Evolutionary conservation across 2,797 vertebrate genomes (phyloP), one percentile per base, ranked within the genome.

Genomic region (Alfaro cultratus): DNA sequence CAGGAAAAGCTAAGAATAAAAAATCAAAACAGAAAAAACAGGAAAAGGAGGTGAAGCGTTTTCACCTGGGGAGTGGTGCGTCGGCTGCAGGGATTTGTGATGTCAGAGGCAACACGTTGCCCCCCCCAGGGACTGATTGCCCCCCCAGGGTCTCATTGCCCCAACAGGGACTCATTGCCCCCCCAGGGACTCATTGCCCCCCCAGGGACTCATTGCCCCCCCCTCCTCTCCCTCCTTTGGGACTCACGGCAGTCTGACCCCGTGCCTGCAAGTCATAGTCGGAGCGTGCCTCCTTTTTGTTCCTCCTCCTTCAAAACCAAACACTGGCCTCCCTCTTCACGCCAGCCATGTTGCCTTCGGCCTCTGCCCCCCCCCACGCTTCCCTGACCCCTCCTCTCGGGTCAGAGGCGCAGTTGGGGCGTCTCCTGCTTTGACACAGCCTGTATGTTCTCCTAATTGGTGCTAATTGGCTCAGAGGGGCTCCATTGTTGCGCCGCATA

Each of bases 381-480:
- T 1, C 55, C 87, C 89, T 83, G 80, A 84, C 85, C 34, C 79
- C 70, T 78, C 78, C 78, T 74, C 87, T 92, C 82, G 73, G 93
- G 95, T 92, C 89, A 93, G 86, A 93, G 93, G 89, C 81, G 82
- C 86, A 77, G 91, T 92, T 91, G 91, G 90, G 91, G 87, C 94
- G 91, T 94, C 87, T 94, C 89, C 94, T 95, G 93, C 95, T 95
- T 95, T 89, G 90, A 94, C 92, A 94, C 90, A 86, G 90, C 93
- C 81, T 92, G 92, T 93, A 92, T 95, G 86, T 93, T 96, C 90
- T 89, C 91, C 94, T 96, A 96, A 96, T 96, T 96, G 93, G 94
- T 93, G 94, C 94, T 87, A 92, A 89, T 96, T 95, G 95, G 93
- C 90, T 75, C 91, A 94, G 94, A 93, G 93, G 93, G 95, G 90